Evolutionary conservation across 2,113 vertebrate genomes (phyloP).

Genomic region (Eudyptes chrysolophus): DNA sequence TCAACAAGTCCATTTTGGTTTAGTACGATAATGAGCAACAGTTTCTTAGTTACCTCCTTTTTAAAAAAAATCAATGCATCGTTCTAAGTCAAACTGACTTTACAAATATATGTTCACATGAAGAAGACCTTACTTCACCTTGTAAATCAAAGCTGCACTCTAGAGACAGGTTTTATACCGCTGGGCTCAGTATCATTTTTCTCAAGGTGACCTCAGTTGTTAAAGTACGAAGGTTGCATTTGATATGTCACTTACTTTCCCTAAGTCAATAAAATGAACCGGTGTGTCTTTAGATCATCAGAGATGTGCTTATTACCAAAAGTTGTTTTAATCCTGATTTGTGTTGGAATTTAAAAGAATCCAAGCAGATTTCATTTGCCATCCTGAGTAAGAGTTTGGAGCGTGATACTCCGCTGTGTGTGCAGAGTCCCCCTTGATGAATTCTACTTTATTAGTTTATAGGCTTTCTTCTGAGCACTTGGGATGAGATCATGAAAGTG

Average conservation of each 20-base stretch:
- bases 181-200: conserved; percentile 53
- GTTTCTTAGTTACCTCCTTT: not conserved
- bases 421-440: conserved; percentile 58
- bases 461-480: conserved; percentile 70
- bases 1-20: not conserved
- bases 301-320: conserved; percentile 63
- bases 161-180: conserved; percentile 46
- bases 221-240: conserved; percentile 71
- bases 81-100: not conserved
- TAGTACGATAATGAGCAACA: not conserved
- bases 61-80: not conserved
- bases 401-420: conserved; percentile 18
- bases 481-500: conserved; percentile 68
- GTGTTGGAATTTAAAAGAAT: conserved; percentile 67
- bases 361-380: conserved; percentile 50
- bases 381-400: conserved; percentile 41
- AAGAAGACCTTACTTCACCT: conserved; percentile 67
- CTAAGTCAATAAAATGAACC: conserved; percentile 66
- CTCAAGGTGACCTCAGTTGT: conserved; percentile 76
- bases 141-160: conserved; percentile 69
- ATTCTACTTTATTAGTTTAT: conserved; percentile 65
- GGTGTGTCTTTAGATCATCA: conserved; percentile 73
- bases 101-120: not conserved
- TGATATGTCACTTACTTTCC: conserved; percentile 73
- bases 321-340: conserved; percentile 66